phyloP scores from a whole-genome alignment of 2,797 vertebrate species.

The Melanotaenia maccullochi region DNA sequence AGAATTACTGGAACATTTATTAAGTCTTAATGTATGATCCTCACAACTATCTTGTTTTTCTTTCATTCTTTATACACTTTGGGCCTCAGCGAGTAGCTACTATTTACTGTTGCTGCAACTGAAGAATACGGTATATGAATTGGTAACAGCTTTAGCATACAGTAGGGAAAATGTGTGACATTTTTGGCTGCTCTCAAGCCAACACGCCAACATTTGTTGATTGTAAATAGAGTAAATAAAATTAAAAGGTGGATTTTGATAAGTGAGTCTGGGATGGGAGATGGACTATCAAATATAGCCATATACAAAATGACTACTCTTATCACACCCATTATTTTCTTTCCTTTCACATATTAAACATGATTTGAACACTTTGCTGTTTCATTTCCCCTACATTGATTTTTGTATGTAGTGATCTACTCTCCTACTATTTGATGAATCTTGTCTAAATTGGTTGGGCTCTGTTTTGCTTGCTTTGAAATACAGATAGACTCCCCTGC shows the following conservation, averaged over 20 bases:
- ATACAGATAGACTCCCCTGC: slow-evolving; percentile 20
- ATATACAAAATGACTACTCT: slow-evolving; percentile 39
- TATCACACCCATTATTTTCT: slow-evolving; percentile 45
- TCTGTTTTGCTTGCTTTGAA: slow-evolving; percentile 23
- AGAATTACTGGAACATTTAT: background rate
- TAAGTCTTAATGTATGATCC: background rate
- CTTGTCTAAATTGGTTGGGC: slow-evolving; percentile 21
- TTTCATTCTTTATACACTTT: background rate
- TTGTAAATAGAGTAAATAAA: slow-evolving; percentile 4
- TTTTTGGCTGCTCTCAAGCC: slow-evolving; percentile 1
- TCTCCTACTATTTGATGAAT: slow-evolving; percentile 27
- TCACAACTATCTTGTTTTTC: background rate
- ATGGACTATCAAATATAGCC: slow-evolving; percentile 28
- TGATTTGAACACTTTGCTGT: slow-evolving; percentile 46
- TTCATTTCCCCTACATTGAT: slow-evolving; percentile 62
- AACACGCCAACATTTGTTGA: slow-evolving; percentile 16
- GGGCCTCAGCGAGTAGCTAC: background rate
- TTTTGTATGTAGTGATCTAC: slow-evolving; percentile 41
- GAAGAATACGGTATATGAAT: background rate
- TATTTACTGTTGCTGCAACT: background rate
- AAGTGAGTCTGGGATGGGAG: slow-evolving; percentile 3
- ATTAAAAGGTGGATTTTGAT: slow-evolving; percentile 30
- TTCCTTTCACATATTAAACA: slow-evolving; percentile 54
- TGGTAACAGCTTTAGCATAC: background rate
- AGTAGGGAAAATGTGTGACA: background rate